Evolutionary conservation across 2,797 vertebrate species (phyloP), one percentile per base, ranked within the genome.

Genomic region (Channallabes apus): DNA sequence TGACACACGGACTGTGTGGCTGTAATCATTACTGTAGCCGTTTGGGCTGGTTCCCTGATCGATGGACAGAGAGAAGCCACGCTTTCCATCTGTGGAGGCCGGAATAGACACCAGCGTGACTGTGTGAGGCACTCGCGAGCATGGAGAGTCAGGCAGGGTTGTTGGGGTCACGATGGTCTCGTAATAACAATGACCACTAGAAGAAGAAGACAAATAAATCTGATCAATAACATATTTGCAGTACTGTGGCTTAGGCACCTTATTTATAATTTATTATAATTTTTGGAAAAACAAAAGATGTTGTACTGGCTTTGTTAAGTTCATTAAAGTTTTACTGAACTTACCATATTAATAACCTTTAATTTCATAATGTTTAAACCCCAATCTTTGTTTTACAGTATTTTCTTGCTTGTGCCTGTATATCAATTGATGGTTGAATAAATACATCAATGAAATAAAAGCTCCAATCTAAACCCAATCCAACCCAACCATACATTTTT

Each of bases 21-120:
- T 92, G 8, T 96, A 94, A 59, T 99, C 98, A 0, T 95, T 92
- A 84, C 94, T 94, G 2, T 92, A 96, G 88, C 95, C 93, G 0
- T 94, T 93, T 17, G 94, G 94, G 88, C 95, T 93, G 61, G 94
- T 91, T 0, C 94, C 94, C 88, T 96, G 96, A 90, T 99, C 97
- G 3, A 99, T 96, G 91, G 96, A 96, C 87, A 99, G 95, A 0
- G 97, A 99, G 89, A 99, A 95, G 62, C 98, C 98, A 0, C 98
- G 96, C 24, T 96, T 97, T 87, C 96, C 96, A 0, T 98, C 97
- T 0, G 95, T 89, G 0, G 95, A 96, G 85, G 97, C 97, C 0
- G 98, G 98, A 90, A 99, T 98, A 91, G 98, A 99, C 78, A 99
- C 96, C 0, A 99, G 94, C 0, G 98, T 99, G 90, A 99, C 98